Evolutionary conservation across 2,797 vertebrate genomes (phyloP).

Genomic region (Cephalopachus bancanus): DNA sequence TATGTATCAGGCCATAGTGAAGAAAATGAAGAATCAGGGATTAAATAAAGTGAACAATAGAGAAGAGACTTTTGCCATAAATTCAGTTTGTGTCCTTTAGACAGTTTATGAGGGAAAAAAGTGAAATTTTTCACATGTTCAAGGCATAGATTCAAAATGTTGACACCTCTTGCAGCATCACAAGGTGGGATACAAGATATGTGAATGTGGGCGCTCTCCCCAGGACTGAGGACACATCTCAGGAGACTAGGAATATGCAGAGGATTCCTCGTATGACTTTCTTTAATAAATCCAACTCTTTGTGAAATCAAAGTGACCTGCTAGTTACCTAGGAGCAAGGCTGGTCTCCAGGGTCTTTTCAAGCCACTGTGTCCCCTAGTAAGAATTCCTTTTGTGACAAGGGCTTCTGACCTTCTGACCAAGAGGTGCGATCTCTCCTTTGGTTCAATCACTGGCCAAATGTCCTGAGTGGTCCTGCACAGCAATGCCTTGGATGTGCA

Average conservation of each 20-base stretch:
- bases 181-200: neutral
- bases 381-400: neutral
- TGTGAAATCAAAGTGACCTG: neutral
- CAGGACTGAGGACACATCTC: neutral
- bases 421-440: neutral
- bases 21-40: neutral
- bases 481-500: neutral
- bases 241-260: neutral
- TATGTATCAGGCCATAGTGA: neutral
- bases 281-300: neutral
- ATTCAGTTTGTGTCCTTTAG: neutral
- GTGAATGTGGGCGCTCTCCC: neutral
- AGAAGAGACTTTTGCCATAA: neutral
- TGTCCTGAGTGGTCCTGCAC: neutral
- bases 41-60: neutral
- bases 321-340: neutral
- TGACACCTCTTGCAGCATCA: neutral
- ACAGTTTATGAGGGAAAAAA: neutral
- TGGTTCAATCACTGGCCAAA: neutral
- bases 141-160: neutral
- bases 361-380: no score
- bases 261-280: neutral
- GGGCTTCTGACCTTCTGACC: no score
- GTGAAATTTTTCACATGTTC: neutral
- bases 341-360: neutral